A percentile compares a stretch with the other conserved stretches of the same genome.
Evolutionary conservation across 2,888 invertebrate species (phyloP).

Genomic region (Eucera pruinosa): DNA sequence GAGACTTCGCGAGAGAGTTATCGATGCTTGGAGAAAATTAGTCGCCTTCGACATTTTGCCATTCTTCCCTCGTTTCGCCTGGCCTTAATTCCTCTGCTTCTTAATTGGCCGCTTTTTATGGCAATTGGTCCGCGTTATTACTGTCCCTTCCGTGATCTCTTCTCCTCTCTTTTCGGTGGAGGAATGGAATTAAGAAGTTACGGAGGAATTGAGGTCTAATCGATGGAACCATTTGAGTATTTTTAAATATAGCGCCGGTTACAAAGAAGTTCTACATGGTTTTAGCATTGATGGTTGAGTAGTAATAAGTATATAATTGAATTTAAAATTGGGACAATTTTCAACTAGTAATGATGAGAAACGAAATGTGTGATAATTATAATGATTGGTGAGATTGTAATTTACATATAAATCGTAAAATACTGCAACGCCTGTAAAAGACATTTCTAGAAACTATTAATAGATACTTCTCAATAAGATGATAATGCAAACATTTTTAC

Average conservation of each 20-base stretch:
- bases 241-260: not conserved
- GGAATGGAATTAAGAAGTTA: not conserved
- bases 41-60: slow-evolving; percentile 17
- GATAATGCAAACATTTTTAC: too few relatives aligned
- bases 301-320: too few relatives aligned
- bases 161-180: too few relatives aligned
- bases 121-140: slow-evolving; percentile 24
- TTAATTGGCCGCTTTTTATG: slow-evolving; percentile 33
- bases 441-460: too few relatives aligned
- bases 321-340: too few relatives aligned
- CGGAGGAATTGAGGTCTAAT: not conserved
- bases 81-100: slow-evolving; percentile 22
- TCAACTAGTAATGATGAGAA: too few relatives aligned
- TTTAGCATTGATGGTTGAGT: too few relatives aligned
- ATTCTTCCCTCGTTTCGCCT: slow-evolving; percentile 21
- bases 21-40: slow-evolving; percentile 24
- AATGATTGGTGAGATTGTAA: too few relatives aligned
- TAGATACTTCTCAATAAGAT: too few relatives aligned
- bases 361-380: too few relatives aligned
- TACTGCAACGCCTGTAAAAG: too few relatives aligned
- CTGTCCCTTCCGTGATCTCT: not conserved
- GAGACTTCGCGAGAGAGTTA: slow-evolving; percentile 25
- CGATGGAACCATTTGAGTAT: not conserved
- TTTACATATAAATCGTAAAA: too few relatives aligned
- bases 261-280: not conserved